Evolutionary conservation across 2,113 vertebrate genomes (phyloP), one percentile per base, ranked within the genome.

Genomic region (Microcebus griseorufus): DNA sequence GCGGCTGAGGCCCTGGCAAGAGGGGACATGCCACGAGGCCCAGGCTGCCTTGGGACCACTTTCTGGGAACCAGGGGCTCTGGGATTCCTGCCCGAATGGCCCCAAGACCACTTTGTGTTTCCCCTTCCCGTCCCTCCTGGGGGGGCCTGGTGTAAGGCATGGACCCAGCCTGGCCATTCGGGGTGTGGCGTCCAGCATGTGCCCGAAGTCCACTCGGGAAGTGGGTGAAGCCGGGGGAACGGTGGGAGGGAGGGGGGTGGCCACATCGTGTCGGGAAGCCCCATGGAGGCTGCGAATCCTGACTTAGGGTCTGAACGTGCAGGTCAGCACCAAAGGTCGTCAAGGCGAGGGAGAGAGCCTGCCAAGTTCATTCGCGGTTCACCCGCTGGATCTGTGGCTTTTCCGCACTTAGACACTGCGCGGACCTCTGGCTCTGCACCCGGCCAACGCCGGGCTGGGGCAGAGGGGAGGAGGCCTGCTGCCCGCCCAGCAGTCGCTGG

Each of bases 141-240:
- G 25, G 25, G 0, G 25, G 65, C 22, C 4, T 17, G 14, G 29
- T 51, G 48, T 37, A 14, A 53, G 22, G 14, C 34, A 14, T 10
- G 48, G 45, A 42, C 32, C 17, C 1, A 13, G 22, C 9, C 9
- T 29, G 48, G 48, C 55, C 29, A 1, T 48, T 48, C 0, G 29
- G 48, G 20, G 17, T 7, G 1, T 1, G 14, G 22, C 0, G 2
- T 5, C 60, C 14, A 0, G 60, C 4, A 3, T 0, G 10, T 6
- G 4, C 16, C 16, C 8, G 1, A 16, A 10, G 11, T 37, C 62
- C 11, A 32, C 51, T 11, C 0, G 0, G 2, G n/a, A 23, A 20
- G 29, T 2, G 12, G 17, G 32, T 18, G 27, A 23, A 39, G 58
- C 45, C 0, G 5, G 45, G 45, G 13, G 3, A 2, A 6, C 9